Evolutionary conservation across 2,888 invertebrate species (phyloP), one percentile per base, ranked within the genome.

Genomic region (Ophion ventricosus): DNA sequence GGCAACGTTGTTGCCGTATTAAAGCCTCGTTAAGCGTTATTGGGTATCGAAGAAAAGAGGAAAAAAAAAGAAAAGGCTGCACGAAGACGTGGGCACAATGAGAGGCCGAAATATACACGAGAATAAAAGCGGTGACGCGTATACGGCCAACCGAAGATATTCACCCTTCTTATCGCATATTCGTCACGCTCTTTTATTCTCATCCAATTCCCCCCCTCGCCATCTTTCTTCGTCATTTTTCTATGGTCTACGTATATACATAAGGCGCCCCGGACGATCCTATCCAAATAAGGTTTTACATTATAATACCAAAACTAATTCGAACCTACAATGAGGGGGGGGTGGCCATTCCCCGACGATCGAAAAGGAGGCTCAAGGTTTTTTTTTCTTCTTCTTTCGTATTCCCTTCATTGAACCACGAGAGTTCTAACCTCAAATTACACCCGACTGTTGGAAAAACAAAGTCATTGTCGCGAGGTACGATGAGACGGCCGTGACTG

Each of bases 281-380:
- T 85, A 85, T 82, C 79, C 72, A 85, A 85, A 85, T 80, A 85
- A 72, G 64, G 17, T 78, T 84, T 85, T 82, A 67, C 85, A 82
- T 85, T 63, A 85, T 82, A 85, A 85, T 80, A 69, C 66, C 54
- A n/a, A n/a, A 54, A 64, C 82, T 84, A 82, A 82, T 82, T 77
- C 82, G 82, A 74, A 17, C 76, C 63, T 67, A 14, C 0, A 63
- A 23, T 63, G 56, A n/a, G 74, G 43, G 23, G 59, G 11, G 26
- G 43, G 20, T 25, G 70, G 49, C 75, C 75, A 66, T 74, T 80
- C n/a, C 35, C 63, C 67, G n/a, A 64, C 57, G 63, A 80, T 77
- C 43, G 29, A 75, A 35, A 29, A 61, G 63, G 25, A 64, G 73
- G 43, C 61, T 43, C 40, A 23, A 23, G 54, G 23, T 23, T 29